Percentiles rank a stretch among this genome's conserved stretches.
These are phyloP conservation scores for Eilema griseolum DNA, from an alignment of 2,888 invertebrate genomes.

Conservation along the genomic window DNA sequence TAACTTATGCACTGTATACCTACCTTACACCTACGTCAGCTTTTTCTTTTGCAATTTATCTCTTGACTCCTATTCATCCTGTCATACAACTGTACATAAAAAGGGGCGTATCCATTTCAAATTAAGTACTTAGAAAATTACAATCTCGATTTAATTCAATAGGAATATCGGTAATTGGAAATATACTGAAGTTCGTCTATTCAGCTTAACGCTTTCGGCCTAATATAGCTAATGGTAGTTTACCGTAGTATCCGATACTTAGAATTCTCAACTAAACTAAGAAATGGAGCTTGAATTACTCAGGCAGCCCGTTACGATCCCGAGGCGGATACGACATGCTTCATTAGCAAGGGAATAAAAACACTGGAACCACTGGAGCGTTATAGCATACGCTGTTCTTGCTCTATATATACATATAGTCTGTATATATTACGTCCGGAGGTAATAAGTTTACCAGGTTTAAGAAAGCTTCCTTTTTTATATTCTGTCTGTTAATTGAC, in stretches of 20 bases:
- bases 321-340: constrained; percentile 34
- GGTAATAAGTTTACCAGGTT: too few relatives aligned
- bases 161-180: background rate
- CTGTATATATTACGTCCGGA: too few relatives aligned
- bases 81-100: too few relatives aligned
- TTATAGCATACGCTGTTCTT: background rate
- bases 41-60: too few relatives aligned
- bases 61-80: too few relatives aligned
- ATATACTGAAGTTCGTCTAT: background rate
- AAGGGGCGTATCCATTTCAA: too few relatives aligned
- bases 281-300: constrained; percentile 9
- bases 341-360: constrained; percentile 23
- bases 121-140: too few relatives aligned
- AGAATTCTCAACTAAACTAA: background rate
- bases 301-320: constrained; percentile 12
- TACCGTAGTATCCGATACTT: background rate
- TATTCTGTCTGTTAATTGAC: too few relatives aligned
- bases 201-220: background rate
- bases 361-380: constrained; percentile 10
- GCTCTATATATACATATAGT: background rate
- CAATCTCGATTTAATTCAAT: too few relatives aligned
- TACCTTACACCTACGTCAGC: too few relatives aligned
- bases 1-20: too few relatives aligned
- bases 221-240: background rate
- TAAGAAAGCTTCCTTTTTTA: too few relatives aligned